A percentile compares a stretch with the other conserved stretches of the same genome.
Conservation (phyloP, 2,888 invertebrate genomes). For the Eulithis testata region DNA sequence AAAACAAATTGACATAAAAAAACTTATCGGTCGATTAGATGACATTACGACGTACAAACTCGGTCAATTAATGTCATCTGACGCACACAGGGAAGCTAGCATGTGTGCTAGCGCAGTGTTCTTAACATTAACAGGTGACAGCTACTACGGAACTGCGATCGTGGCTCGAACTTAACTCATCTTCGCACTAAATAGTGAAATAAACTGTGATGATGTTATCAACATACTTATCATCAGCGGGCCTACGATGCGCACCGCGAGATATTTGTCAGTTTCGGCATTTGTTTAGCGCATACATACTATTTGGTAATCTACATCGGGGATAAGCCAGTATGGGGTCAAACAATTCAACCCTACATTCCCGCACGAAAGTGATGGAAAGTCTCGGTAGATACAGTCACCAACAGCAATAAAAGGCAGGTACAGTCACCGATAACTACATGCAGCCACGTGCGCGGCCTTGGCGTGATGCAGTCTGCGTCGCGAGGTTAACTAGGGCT, state of each 20-base stretch:
- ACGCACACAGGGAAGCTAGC: conserved; percentile 18
- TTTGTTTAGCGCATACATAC: no score
- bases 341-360: neutral
- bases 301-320: no score
- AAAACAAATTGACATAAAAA: conserved; percentile 27
- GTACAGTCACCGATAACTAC: conserved; percentile 20
- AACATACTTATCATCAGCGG: no score
- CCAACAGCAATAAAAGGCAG: no score
- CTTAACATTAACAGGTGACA: conserved; percentile 56
- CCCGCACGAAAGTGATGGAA: conserved; percentile 1
- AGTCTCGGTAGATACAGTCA: conserved; percentile 1
- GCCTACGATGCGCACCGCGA: no score
- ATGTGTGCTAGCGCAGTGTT: conserved; percentile 36
- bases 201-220: no score
- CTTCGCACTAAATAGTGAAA: no score
- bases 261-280: no score
- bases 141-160: conserved; percentile 28
- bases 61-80: conserved; percentile 42
- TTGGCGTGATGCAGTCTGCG: conserved; percentile 25
- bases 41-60: conserved; percentile 36
- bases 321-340: no score
- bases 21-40: conserved; percentile 40
- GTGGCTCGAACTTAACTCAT: neutral
- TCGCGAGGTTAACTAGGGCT: conserved; percentile 20
- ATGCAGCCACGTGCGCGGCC: conserved; percentile 28